These are phyloP conservation scores for Polymixis flavicincta DNA, from an alignment of 2,888 invertebrate species.

Conservation along the genomic window DNA sequence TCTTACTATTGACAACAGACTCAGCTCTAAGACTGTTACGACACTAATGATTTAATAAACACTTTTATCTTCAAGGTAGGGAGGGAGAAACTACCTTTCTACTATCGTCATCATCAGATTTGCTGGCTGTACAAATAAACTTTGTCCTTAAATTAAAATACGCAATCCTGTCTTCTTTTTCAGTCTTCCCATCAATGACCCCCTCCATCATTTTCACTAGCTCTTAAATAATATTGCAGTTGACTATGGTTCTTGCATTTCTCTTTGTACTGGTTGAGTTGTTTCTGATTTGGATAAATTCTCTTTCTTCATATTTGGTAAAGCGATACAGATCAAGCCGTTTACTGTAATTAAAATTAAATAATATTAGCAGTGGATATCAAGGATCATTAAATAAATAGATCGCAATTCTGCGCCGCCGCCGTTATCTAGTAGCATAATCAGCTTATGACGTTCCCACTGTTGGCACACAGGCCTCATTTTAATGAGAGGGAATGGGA, in stretches of 20 bases:
- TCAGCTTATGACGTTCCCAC: too few relatives aligned
- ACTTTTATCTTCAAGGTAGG: not conserved
- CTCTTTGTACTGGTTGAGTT: not conserved
- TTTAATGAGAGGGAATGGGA: too few relatives aligned
- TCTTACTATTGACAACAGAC: too few relatives aligned
- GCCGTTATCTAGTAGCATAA: too few relatives aligned
- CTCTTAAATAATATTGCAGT: not conserved
- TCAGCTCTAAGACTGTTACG: not conserved
- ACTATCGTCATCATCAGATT: not conserved
- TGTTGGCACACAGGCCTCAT: too few relatives aligned
- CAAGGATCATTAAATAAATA: not conserved
- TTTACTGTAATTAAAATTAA: slow-evolving; percentile 76
- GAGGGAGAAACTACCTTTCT: slow-evolving; percentile 19
- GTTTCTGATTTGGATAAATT: slow-evolving; percentile 54
- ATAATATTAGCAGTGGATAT: not conserved
- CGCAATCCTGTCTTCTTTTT: not conserved
- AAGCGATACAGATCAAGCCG: slow-evolving; percentile 78
- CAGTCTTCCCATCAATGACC: slow-evolving; percentile 5
- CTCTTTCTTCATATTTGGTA: slow-evolving; percentile 77
- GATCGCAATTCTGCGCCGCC: not conserved
- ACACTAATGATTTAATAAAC: not conserved
- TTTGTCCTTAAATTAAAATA: not conserved
- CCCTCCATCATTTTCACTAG: not conserved
- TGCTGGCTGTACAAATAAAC: not conserved
- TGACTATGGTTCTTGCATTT: slow-evolving; percentile 27